Evolutionary conservation across 92 coral and sea anemone species (phyloP).

Genomic region (Phenganax subtilis): DNA sequence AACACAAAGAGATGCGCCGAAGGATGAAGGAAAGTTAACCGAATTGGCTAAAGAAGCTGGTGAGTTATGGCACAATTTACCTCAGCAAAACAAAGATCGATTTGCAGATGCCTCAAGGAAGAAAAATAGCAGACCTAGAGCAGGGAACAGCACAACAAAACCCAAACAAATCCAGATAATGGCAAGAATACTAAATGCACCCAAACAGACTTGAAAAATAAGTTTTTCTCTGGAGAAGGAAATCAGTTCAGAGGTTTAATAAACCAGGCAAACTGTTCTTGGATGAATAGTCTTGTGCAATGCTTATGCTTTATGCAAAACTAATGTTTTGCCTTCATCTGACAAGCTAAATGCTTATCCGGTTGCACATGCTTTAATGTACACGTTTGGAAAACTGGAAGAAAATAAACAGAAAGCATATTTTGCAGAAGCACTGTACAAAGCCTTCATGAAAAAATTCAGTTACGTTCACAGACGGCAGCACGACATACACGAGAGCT

Average conservation of each 20-base stretch:
- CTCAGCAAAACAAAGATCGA: background rate
- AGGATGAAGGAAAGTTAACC: background rate
- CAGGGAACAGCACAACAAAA: too few relatives aligned
- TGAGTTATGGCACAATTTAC: constrained; percentile 3
- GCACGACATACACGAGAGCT: constrained; percentile 2
- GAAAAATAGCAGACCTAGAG: background rate
- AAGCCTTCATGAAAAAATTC: background rate
- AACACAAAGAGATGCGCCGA: background rate
- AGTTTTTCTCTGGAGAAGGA: background rate
- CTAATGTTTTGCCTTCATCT: background rate
- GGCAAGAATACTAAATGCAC: too few relatives aligned
- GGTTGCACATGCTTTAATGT: background rate
- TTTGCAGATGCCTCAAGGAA: background rate
- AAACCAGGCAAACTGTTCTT: background rate
- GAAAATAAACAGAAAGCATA: background rate
- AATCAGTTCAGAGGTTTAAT: background rate
- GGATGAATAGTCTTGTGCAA: constrained; percentile 12
- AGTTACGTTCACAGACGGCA: background rate
- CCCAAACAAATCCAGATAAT: too few relatives aligned
- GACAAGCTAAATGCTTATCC: background rate
- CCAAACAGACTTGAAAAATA: too few relatives aligned
- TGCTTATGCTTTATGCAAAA: background rate
- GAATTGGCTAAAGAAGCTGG: constrained; percentile 8
- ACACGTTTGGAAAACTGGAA: background rate
- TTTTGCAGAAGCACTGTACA: background rate